Evolutionary conservation across 2,113 vertebrate species (phyloP), one percentile per base, ranked within the genome.

Genomic region (Sinocyclocheilus rhinocerous): DNA sequence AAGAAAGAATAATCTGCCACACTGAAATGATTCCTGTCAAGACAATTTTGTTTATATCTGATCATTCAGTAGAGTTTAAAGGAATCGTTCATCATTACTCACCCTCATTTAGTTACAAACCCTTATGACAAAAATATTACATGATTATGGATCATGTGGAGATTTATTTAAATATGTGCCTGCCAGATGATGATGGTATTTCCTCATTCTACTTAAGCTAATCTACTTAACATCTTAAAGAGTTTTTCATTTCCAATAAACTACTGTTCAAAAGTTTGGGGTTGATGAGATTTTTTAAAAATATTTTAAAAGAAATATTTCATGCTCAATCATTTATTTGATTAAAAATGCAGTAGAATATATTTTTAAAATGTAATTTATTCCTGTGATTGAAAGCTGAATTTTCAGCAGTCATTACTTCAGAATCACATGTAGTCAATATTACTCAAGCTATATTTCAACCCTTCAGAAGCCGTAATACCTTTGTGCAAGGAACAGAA

Each of bases 161-260:
- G 67, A 70, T 70, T 11, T 70, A 39, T 70, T 70, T 70, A 39
- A 70, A 36, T 36, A 70, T 70, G 67, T 16, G 65, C 26, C 65
- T 33, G 65, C 4, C 29, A 70, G 67, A 70, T 0, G 26, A 20
- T 20, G 36, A 70, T 70, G 33, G 16, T 16, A 70, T 70, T 39
- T 70, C 4, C 33, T 70, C 8, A 39, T 70, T 22, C 33, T 39
- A 11, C 9, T 20, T 39, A 39, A 36, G 36, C n/a, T n/a, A n/a
- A n/a, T n/a, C n/a, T n/a, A n/a, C n/a, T n/a, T n/a, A n/a, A n/a
- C 33, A 36, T 70, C 67, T 70, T 36, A 36, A 20, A 16, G 16
- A 70, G 29, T 39, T 70, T 36, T 36, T 20, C 29, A 33, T 20
- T 8, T 7, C 0, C 26, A 33, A 26, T 65, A 11, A 4, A 26